A percentile compares a stretch with the other conserved stretches of the same genome.
phyloP scores from a whole-genome alignment of 2,888 invertebrate genomes.

The Drosophila bunnanda region DNA sequence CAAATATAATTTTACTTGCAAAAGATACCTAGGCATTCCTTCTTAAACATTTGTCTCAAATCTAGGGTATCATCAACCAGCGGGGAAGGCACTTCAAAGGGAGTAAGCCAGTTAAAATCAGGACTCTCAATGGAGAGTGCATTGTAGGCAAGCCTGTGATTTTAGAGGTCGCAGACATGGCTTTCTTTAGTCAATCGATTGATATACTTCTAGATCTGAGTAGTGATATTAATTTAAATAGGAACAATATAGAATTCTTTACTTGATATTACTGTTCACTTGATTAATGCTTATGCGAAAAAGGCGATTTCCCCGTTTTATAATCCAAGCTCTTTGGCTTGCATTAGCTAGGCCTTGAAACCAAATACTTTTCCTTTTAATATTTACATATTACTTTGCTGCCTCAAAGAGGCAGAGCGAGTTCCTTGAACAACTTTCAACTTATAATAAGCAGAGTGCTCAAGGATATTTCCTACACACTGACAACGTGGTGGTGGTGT shows the following conservation, averaged over 20 bases:
- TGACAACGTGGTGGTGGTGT: slow-evolving; percentile 28
- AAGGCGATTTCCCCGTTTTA: neutral
- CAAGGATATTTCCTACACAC: slow-evolving; percentile 34
- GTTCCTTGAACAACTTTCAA: slow-evolving; percentile 13
- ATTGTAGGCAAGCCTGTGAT: slow-evolving; percentile 1
- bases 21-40: too few relatives aligned
- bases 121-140: neutral
- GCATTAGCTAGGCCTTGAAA: neutral
- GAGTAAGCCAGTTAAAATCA: slow-evolving; percentile 7
- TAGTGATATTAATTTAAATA: too few relatives aligned
- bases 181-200: neutral
- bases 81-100: neutral
- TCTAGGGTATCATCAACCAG: neutral
- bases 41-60: too few relatives aligned
- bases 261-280: neutral
- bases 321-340: neutral
- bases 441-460: slow-evolving; percentile 31
- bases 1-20: neutral
- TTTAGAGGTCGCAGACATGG: neutral
- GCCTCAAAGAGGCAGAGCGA: slow-evolving; percentile 7
- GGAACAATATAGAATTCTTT: neutral
- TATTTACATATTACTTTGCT: slow-evolving; percentile 4
- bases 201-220: neutral
- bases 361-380: neutral
- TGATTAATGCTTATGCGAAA: neutral